Conservation (phyloP, 2,888 invertebrate species). For the Dichetophora obliterata region DNA sequence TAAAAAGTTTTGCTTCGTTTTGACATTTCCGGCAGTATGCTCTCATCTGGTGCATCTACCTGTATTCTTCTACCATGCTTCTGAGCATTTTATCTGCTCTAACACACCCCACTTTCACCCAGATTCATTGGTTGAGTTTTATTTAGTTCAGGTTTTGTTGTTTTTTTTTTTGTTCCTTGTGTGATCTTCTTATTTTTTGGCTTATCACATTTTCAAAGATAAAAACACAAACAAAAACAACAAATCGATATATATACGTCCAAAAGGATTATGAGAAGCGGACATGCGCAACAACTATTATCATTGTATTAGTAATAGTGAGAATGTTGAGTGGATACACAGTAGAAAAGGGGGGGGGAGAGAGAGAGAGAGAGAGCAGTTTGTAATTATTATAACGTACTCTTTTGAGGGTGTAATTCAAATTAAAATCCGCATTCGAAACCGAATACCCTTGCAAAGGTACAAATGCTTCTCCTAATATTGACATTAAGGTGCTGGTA, state of each 20-base stretch:
- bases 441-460: too few species aligned
- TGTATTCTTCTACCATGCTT: too few species aligned
- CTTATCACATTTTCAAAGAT: conserved; percentile 31
- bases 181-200: conserved; percentile 7
- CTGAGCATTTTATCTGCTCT: conserved; percentile 2
- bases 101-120: not conserved
- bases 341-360: too few species aligned
- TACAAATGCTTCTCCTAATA: too few species aligned
- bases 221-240: conserved; percentile 12
- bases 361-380: not conserved
- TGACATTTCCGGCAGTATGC: too few species aligned
- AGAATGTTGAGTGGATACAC: too few species aligned
- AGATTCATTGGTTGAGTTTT: not conserved
- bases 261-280: conserved; percentile 17
- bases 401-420: not conserved
- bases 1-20: too few species aligned
- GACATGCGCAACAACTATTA: conserved; percentile 5
- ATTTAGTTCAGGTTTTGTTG: conserved; percentile 14
- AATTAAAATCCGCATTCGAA: too few species aligned
- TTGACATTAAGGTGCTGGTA: too few species aligned
- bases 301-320: too few species aligned
- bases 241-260: conserved; percentile 20
- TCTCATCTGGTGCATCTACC: too few species aligned
- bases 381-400: not conserved
- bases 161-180: not conserved